phyloP scores from a whole-genome alignment of 2,888 invertebrate species.

The Philopedon plagiatum region DNA sequence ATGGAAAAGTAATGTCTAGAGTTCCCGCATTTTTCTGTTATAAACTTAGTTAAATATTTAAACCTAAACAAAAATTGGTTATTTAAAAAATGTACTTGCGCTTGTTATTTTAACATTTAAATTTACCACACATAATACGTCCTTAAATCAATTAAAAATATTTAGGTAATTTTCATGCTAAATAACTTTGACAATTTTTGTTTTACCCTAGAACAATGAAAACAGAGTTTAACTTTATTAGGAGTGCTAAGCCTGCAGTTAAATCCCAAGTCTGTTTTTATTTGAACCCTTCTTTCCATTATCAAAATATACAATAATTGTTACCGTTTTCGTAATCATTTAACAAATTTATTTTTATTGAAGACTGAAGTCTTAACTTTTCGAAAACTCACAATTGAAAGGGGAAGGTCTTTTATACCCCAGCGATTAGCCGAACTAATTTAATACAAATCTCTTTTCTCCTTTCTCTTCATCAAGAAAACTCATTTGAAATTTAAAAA shows the following conservation, averaged over 20 bases:
- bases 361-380: slow-evolving; percentile 37
- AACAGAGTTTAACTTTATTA: neutral
- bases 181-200: neutral
- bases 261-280: slow-evolving; percentile 4
- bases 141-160: no score
- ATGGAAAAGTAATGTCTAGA: no score
- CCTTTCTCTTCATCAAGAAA: slow-evolving; percentile 40
- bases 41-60: no score
- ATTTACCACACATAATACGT: no score
- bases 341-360: slow-evolving; percentile 29
- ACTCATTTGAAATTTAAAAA: slow-evolving; percentile 46
- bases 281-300: slow-evolving; percentile 23
- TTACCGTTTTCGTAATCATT: slow-evolving; percentile 33
- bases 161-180: neutral
- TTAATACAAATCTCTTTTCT: slow-evolving; percentile 46
- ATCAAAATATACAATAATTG: slow-evolving; percentile 30
- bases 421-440: slow-evolving; percentile 44
- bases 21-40: no score
- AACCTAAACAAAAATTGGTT: no score
- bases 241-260: neutral
- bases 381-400: slow-evolving; percentile 44
- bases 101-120: no score
- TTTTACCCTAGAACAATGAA: neutral
- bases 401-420: slow-evolving; percentile 44
- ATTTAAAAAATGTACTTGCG: no score